Percentiles rank a stretch among this genome's conserved stretches.
Evolutionary conservation across 2,113 vertebrate species (phyloP).

Genomic region (Oreochromis spilurus): DNA sequence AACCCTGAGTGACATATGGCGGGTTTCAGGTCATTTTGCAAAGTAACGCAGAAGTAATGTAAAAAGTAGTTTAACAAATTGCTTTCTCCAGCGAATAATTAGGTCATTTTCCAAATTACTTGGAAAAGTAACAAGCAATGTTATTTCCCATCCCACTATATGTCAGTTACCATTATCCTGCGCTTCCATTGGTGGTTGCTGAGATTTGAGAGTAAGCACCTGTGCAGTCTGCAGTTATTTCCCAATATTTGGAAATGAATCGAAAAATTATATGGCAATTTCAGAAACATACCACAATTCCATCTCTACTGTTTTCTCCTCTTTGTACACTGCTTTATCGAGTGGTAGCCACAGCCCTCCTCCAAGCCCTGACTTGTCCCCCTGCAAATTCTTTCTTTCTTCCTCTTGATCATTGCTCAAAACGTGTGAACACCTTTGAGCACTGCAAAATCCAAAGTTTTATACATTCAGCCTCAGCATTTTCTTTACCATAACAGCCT

Average conservation of each 20-base stretch:
- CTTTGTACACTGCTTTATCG: not conserved
- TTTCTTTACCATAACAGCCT: not conserved
- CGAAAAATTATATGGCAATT: not conserved
- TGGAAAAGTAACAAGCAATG: not conserved
- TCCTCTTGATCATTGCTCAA: not conserved
- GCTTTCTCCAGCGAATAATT: not conserved
- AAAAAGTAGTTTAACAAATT: not conserved
- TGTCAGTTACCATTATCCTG: not conserved
- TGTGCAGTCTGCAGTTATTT: not conserved
- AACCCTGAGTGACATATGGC: not conserved
- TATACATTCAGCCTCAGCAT: not conserved
- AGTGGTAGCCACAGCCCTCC: not conserved
- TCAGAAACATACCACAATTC: not conserved
- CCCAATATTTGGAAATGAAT: not conserved
- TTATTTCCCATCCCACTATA: not conserved
- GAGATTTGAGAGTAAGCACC: not conserved
- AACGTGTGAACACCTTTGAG: not conserved
- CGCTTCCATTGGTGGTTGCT: not conserved
- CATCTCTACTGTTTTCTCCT: not conserved
- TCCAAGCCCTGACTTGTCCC: not conserved
- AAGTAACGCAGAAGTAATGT: not conserved
- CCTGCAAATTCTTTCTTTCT: not conserved
- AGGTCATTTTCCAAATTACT: not conserved
- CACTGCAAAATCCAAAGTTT: not conserved
- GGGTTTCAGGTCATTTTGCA: not conserved